Conservation (phyloP, 1,140 invertebrate species). For the Caerostris extrusa region DNA sequence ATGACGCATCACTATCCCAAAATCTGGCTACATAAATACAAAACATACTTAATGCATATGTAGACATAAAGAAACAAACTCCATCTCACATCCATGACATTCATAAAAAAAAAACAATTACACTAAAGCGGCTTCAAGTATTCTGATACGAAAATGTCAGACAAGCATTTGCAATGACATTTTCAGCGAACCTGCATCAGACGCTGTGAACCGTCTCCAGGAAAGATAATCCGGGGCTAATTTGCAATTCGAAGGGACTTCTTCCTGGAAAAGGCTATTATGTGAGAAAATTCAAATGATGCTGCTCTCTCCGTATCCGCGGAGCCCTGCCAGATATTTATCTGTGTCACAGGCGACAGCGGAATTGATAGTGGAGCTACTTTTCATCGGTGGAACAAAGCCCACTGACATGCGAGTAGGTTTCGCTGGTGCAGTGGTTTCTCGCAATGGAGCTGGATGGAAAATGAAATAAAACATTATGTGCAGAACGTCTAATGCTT, state of each 20-base stretch:
- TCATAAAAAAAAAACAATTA: too few species aligned
- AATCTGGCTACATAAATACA: too few species aligned
- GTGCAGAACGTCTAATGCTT: too few species aligned
- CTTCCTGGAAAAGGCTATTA: background rate
- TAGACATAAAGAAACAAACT: background rate
- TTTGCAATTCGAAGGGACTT: background rate
- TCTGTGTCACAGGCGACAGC: background rate
- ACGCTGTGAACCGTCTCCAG: background rate
- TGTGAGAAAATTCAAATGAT: background rate
- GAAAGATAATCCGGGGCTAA: background rate
- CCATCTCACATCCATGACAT: background rate
- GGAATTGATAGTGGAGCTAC: background rate
- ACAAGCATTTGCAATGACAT: background rate
- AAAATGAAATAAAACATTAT: too few species aligned
- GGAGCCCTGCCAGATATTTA: background rate
- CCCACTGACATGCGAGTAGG: too few species aligned
- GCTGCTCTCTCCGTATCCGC: background rate
- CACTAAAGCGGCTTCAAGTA: too few species aligned
- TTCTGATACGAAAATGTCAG: background rate
- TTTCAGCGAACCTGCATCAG: background rate
- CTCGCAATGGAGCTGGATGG: too few species aligned
- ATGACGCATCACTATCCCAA: too few species aligned
- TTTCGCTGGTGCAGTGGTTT: too few species aligned
- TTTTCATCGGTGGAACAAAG: slow-evolving; percentile 6
- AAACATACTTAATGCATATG: too few species aligned